A percentile compares a stretch with the other conserved stretches of the same genome.
phyloP scores from a whole-genome alignment of 2,797 vertebrate species.

The Neostethus bicornis region DNA sequence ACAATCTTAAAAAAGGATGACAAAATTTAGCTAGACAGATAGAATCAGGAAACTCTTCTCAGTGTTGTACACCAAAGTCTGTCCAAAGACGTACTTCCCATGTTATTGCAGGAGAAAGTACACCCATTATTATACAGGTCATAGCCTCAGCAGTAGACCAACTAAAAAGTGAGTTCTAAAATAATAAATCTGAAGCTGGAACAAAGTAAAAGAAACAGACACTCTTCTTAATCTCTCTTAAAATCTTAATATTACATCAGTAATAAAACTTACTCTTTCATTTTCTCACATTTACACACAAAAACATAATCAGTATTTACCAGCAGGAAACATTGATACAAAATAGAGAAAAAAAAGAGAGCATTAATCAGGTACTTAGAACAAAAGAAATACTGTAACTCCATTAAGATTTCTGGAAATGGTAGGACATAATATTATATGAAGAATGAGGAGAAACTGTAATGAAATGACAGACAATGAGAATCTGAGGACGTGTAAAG shows the following conservation, averaged over 20 bases:
- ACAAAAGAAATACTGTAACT: slow-evolving; percentile 47
- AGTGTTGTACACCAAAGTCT: slow-evolving; percentile 67
- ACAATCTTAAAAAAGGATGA: slow-evolving; percentile 34
- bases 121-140: slow-evolving; percentile 66
- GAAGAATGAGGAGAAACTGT: not conserved
- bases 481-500: slow-evolving; percentile 16
- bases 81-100: slow-evolving; percentile 40
- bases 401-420: slow-evolving; percentile 31
- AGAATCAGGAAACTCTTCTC: slow-evolving; percentile 23
- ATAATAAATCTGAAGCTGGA: slow-evolving; percentile 72
- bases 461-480: slow-evolving; percentile 23
- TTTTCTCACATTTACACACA: slow-evolving; percentile 46
- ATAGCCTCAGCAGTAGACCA: slow-evolving; percentile 47
- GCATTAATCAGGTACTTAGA: slow-evolving; percentile 53
- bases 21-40: slow-evolving; percentile 37
- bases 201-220: slow-evolving; percentile 43
- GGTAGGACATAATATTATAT: slow-evolving; percentile 12
- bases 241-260: slow-evolving; percentile 55
- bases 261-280: slow-evolving; percentile 45
- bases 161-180: slow-evolving; percentile 52
- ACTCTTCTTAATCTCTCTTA: slow-evolving; percentile 39
- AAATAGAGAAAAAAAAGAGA: slow-evolving; percentile 52
- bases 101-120: slow-evolving; percentile 70
- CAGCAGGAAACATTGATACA: slow-evolving; percentile 50
- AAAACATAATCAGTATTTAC: slow-evolving; percentile 53